These are phyloP conservation scores for Octopus sinensis DNA, from an alignment of 1,140 invertebrate species.

Conservation along the genomic window DNA sequence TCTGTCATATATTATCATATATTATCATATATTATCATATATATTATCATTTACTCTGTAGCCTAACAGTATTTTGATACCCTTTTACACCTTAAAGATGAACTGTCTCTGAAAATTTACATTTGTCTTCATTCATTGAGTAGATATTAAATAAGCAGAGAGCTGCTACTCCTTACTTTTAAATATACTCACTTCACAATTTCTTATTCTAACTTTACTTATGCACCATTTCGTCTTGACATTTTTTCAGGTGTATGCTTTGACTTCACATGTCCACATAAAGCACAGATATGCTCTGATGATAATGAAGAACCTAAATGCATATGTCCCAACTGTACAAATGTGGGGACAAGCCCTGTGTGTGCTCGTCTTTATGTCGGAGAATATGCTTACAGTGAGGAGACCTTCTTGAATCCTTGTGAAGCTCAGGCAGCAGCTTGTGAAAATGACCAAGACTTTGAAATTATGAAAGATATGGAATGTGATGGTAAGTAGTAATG, in stretches of 20 bases:
- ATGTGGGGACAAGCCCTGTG: conserved; percentile 11
- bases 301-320: conserved; percentile 2
- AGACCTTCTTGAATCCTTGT: conserved; percentile 21
- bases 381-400: not conserved
- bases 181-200: too few relatives aligned
- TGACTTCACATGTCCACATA: not conserved
- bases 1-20: too few relatives aligned
- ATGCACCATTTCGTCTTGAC: too few relatives aligned
- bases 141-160: too few relatives aligned
- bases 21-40: too few relatives aligned
- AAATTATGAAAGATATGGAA: conserved; percentile 10
- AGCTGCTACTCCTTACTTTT: too few relatives aligned
- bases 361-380: conserved; percentile 13
- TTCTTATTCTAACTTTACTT: too few relatives aligned
- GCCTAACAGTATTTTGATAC: too few relatives aligned
- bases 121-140: too few relatives aligned
- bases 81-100: too few relatives aligned
- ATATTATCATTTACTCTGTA: too few relatives aligned
- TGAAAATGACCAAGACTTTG: conserved; percentile 12
- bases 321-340: conserved; percentile 22
- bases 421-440: conserved; percentile 17
- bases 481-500: conserved; percentile 22
- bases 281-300: conserved; percentile 6
- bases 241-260: conserved; percentile 11
- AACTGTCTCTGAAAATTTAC: too few relatives aligned